Evolutionary conservation across 2,113 vertebrate genomes (phyloP).

Genomic region (Orcinus orca): DNA sequence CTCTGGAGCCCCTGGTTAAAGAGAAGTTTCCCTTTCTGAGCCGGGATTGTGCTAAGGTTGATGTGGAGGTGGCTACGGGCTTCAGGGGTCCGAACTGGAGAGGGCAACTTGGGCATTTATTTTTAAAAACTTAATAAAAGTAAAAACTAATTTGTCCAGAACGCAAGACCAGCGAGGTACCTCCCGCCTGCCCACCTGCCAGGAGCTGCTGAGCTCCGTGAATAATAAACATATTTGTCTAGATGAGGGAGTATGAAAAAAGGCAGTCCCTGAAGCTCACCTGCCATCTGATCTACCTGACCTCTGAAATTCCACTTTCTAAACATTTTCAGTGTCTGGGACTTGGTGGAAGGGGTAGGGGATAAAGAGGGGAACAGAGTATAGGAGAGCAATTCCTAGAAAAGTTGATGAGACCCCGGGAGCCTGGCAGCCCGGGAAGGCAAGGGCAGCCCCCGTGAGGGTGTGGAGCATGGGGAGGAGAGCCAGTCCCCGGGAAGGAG

Average conservation of each 20-base stretch:
- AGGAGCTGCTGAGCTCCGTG: not conserved
- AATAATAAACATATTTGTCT: not conserved
- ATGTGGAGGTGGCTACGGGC: not conserved
- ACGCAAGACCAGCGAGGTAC: not conserved
- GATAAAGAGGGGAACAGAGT: too few relatives aligned
- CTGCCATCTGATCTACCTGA: not conserved
- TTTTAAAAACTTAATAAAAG: not conserved
- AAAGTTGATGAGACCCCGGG: not conserved
- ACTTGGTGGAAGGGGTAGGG: not conserved
- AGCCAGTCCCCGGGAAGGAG: not conserved
- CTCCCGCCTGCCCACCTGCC: not conserved
- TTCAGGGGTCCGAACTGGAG: not conserved
- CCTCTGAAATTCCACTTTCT: not conserved
- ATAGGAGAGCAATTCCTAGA: not conserved
- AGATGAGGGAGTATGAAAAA: not conserved
- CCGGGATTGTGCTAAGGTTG: not conserved
- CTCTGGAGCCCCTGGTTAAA: not conserved
- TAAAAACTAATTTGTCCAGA: conserved; percentile 31
- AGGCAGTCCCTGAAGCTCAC: not conserved
- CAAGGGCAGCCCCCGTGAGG: not conserved
- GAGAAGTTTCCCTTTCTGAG: not conserved
- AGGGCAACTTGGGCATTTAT: not conserved
- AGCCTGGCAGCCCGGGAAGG: not conserved
- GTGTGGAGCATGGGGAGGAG: not conserved
- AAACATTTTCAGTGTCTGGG: not conserved